Percentiles rank a stretch among this genome's conserved stretches.
Conservation (phyloP, 2,888 invertebrate species). For the Thera obeliscata region DNA sequence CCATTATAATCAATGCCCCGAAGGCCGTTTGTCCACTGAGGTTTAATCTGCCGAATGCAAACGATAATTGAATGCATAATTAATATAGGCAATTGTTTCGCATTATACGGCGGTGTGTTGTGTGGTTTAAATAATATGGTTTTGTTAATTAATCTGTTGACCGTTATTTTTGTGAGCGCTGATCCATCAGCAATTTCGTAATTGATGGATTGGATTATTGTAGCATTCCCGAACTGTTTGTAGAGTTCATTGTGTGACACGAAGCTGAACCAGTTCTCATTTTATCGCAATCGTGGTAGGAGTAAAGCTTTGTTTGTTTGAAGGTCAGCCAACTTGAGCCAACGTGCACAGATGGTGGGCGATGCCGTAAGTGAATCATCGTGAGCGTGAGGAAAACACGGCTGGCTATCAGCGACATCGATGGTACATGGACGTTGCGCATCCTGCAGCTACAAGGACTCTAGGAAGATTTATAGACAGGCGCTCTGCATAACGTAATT, state of each 20-base stretch:
- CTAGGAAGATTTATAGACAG: constrained; percentile 23
- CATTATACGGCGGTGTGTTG: constrained; percentile 18
- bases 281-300: no score
- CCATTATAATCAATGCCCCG: constrained; percentile 39
- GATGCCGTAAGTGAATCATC: no score
- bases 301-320: no score
- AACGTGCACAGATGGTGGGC: background rate
- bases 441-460: constrained; percentile 4
- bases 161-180: background rate
- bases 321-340: no score
- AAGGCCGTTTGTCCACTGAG: constrained; percentile 35
- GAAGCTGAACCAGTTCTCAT: no score
- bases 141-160: constrained; percentile 2
- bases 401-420: no score
- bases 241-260: no score
- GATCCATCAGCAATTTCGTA: background rate
- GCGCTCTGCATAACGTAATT: constrained; percentile 11
- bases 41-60: constrained; percentile 42
- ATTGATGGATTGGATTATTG: no score
- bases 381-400: no score
- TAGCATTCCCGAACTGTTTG: no score
- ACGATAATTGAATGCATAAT: constrained; percentile 42
- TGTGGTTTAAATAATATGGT: constrained; percentile 17
- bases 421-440: background rate
- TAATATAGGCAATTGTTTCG: constrained; percentile 36